Conservation (phyloP, 2,888 invertebrate species). For the Philereme transversata region DNA sequence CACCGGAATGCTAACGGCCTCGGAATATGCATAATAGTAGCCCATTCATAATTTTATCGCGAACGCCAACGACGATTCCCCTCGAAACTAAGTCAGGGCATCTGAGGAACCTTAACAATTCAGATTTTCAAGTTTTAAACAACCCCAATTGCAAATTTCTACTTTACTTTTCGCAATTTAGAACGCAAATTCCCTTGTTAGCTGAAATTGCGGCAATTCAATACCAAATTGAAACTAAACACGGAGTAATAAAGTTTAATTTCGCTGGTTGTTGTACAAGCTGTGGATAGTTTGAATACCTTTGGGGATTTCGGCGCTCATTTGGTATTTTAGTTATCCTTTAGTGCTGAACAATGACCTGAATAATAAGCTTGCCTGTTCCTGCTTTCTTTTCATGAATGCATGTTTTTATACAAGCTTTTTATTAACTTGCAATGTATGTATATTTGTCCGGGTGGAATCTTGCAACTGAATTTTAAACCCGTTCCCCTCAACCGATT, state of each 20-base stretch:
- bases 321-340: conserved; percentile 61
- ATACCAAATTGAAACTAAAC: conserved; percentile 46
- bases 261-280: conserved; percentile 36
- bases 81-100: conserved; percentile 47
- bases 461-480: too few relatives aligned
- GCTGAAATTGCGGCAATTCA: conserved; percentile 13
- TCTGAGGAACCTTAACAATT: conserved; percentile 53
- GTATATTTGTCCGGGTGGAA: too few relatives aligned
- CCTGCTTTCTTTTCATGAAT: conserved; percentile 31
- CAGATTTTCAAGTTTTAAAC: conserved; percentile 37
- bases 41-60: conserved; percentile 48
- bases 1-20: conserved; percentile 13
- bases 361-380: conserved; percentile 45
- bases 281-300: conserved; percentile 47
- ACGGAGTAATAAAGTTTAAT: conserved; percentile 46
- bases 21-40: conserved; percentile 33
- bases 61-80: conserved; percentile 42
- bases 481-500: too few relatives aligned
- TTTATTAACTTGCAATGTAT: too few relatives aligned
- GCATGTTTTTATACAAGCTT: too few relatives aligned
- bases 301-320: conserved; percentile 53
- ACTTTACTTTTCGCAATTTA: conserved; percentile 7
- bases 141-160: conserved; percentile 12
- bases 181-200: conserved; percentile 12
- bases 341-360: conserved; percentile 48